A percentile compares a stretch with the other conserved stretches of the same genome.
Conservation (phyloP, 2,888 invertebrate genomes). For the Amiota communis region DNA sequence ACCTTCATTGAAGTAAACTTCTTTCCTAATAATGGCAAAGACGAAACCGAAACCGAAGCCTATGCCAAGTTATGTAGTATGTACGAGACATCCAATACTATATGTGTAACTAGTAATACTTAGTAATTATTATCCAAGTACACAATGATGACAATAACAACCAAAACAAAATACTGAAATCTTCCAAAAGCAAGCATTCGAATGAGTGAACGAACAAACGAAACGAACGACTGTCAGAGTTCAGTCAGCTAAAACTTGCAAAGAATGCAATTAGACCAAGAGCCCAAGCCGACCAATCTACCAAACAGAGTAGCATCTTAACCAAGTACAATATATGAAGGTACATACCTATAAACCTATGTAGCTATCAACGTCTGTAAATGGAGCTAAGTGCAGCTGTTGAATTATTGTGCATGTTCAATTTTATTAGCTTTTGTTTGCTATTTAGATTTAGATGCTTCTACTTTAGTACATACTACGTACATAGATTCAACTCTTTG, state of each 20-base stretch:
- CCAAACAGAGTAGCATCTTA: background rate
- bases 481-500: constrained; percentile 10
- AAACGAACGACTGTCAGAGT: too few species aligned
- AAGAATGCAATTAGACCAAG: constrained; percentile 14
- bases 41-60: constrained; percentile 16
- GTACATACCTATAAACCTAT: too few species aligned
- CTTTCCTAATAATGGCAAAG: constrained; percentile 11
- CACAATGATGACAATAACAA: background rate
- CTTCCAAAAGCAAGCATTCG: too few species aligned
- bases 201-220: too few species aligned
- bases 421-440: constrained; percentile 29
- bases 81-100: too few species aligned
- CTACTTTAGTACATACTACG: background rate
- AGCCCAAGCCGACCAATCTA: background rate
- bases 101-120: constrained; percentile 5
- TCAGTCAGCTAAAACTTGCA: background rate
- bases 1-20: constrained; percentile 24
- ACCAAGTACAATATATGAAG: too few species aligned
- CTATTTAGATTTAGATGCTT: constrained; percentile 15
- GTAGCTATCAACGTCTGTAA: too few species aligned
- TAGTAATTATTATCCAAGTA: background rate
- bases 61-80: background rate
- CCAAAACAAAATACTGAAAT: too few species aligned
- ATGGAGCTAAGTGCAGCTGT: constrained; percentile 1
- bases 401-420: constrained; percentile 31